Percentiles rank a stretch among this genome's conserved stretches.
These are phyloP conservation scores for Enchytraeus crypticus DNA, from an alignment of 2,888 invertebrate genomes.

Conservation along the genomic window DNA sequence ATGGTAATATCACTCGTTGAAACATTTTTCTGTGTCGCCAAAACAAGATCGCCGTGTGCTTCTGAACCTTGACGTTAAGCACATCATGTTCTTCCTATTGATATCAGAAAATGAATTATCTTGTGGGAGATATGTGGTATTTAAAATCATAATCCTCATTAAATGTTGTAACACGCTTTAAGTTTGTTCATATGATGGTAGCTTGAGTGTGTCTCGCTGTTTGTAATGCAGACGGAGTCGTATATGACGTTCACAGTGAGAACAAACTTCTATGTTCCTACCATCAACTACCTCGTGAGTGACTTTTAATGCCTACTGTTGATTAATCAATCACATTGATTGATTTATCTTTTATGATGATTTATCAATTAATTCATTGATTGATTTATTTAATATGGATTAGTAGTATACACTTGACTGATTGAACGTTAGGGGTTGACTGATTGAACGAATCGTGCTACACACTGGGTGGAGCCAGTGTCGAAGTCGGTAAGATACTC, in stretches of 20 bases:
- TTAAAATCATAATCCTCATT: too few species aligned
- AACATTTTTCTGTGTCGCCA: too few species aligned
- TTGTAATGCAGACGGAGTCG: constrained; percentile 64
- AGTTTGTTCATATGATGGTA: neutral
- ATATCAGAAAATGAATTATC: too few species aligned
- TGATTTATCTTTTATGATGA: neutral
- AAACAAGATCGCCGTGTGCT: too few species aligned
- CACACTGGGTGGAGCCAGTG: too few species aligned
- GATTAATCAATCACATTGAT: neutral
- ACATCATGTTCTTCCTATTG: too few species aligned
- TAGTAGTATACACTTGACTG: neutral
- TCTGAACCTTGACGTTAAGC: too few species aligned
- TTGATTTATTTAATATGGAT: neutral
- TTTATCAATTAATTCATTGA: neutral
- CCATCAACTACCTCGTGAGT: constrained; percentile 68
- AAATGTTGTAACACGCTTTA: neutral
- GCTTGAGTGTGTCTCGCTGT: too few species aligned
- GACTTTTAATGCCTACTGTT: neutral
- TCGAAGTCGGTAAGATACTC: too few species aligned
- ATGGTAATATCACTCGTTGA: too few species aligned
- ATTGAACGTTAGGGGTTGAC: neutral
- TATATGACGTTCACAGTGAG: constrained; percentile 85
- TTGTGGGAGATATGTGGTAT: too few species aligned
- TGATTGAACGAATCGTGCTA: neutral
- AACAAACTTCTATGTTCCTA: constrained; percentile 75